Conservation (phyloP, 1,140 invertebrate species). For the Zaprionus lachaisei region DNA sequence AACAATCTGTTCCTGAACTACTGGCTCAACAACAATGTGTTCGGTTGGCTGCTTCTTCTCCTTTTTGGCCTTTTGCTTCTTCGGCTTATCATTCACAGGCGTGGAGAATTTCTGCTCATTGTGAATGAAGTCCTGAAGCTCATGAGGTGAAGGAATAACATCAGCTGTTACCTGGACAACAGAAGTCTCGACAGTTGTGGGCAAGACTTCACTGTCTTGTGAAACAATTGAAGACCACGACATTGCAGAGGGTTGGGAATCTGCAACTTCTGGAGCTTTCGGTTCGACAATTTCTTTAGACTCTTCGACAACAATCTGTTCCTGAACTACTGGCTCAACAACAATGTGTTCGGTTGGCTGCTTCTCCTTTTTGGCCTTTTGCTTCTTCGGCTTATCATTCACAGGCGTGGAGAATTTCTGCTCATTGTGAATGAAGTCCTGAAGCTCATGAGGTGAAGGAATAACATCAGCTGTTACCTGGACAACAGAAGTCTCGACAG, state of each 20-base stretch:
- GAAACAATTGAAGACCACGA: constrained; percentile 53
- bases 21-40: background rate
- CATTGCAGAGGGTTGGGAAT: background rate
- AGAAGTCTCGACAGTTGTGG: constrained; percentile 1
- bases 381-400: constrained; percentile 32
- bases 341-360: background rate
- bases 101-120: constrained; percentile 39
- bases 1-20: constrained; percentile 2
- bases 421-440: constrained; percentile 31
- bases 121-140: constrained; percentile 21
- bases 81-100: constrained; percentile 28
- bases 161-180: background rate
- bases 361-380: background rate
- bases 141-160: background rate
- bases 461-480: background rate
- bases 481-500: background rate
- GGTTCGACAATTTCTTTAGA: constrained; percentile 4
- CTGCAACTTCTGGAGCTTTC: background rate
- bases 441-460: background rate
- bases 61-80: constrained; percentile 12
- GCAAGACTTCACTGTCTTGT: constrained; percentile 4
- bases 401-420: constrained; percentile 35
- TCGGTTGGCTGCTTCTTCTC: background rate
- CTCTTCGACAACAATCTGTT: constrained; percentile 12
- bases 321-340: constrained; percentile 1